Evolutionary conservation across 2,797 vertebrate species (phyloP).

Genomic region (Sarcophilus harrisii): DNA sequence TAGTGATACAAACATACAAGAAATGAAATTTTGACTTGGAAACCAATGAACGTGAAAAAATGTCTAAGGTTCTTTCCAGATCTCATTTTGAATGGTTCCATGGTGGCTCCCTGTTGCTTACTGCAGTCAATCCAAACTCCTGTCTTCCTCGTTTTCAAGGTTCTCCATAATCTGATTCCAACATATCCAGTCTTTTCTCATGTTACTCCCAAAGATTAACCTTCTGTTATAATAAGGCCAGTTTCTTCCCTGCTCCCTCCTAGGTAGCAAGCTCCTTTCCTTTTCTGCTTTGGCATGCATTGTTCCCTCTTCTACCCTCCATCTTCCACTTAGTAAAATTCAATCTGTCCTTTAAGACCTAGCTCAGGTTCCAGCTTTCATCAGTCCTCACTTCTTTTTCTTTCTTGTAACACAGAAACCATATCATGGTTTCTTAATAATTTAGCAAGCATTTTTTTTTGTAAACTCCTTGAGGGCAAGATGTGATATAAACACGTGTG

Average conservation of each 20-base stretch:
- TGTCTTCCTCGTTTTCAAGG: not conserved
- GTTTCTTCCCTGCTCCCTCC: not conserved
- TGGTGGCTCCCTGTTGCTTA: not conserved
- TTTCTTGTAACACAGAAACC: not conserved
- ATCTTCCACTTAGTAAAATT: not conserved
- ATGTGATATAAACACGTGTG: not conserved
- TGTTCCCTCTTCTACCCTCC: not conserved
- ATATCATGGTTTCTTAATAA: not conserved
- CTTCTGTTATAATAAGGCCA: not conserved
- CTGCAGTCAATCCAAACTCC: not conserved
- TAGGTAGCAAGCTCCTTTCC: not conserved
- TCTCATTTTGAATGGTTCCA: not conserved
- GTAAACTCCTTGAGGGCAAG: slow-evolving; percentile 13
- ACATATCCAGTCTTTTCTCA: not conserved
- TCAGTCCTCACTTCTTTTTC: not conserved
- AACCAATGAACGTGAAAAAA: not conserved
- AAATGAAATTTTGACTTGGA: not conserved
- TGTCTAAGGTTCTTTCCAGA: not conserved
- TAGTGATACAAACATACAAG: not conserved
- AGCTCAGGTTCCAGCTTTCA: not conserved
- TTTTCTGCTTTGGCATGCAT: not conserved
- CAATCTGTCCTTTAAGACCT: not conserved
- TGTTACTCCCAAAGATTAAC: not conserved
- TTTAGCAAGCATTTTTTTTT: not conserved
- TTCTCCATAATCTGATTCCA: not conserved